Evolutionary conservation across 2,888 invertebrate genomes (phyloP).

Genomic region (Aspidiotus rigidus): DNA sequence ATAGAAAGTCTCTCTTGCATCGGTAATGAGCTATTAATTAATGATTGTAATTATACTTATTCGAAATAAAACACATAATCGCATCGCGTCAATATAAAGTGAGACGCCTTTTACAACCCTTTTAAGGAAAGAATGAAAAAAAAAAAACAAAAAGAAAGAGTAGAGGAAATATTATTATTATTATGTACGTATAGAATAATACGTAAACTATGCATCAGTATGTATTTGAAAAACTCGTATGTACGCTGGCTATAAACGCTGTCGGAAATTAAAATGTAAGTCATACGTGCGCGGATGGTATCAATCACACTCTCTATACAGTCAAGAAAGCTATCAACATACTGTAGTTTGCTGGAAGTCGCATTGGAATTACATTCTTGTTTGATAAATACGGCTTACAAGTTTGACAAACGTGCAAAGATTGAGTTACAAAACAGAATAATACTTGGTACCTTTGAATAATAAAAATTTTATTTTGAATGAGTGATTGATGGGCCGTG

Average conservation of each 20-base stretch:
- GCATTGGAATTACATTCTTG: constrained; percentile 2
- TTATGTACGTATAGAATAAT: too few relatives aligned
- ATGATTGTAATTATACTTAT: neutral
- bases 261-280: constrained; percentile 1
- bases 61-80: neutral
- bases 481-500: neutral
- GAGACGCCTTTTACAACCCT: neutral
- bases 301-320: constrained; percentile 1
- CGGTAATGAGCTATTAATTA: neutral
- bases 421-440: constrained; percentile 2
- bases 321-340: neutral
- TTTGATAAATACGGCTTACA: constrained; percentile 4
- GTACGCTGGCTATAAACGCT: too few relatives aligned
- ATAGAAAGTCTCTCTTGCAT: neutral
- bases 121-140: neutral
- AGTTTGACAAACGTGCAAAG: constrained; percentile 1
- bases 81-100: neutral
- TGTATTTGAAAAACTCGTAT: too few relatives aligned
- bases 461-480: constrained; percentile 1
- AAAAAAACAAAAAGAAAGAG: neutral
- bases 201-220: neutral
- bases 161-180: too few relatives aligned
- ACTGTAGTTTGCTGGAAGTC: neutral
- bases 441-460: constrained; percentile 2
- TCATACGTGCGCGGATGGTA: neutral